phyloP scores from a whole-genome alignment of 1,140 invertebrate species.

The Campoletis sonorensis region DNA sequence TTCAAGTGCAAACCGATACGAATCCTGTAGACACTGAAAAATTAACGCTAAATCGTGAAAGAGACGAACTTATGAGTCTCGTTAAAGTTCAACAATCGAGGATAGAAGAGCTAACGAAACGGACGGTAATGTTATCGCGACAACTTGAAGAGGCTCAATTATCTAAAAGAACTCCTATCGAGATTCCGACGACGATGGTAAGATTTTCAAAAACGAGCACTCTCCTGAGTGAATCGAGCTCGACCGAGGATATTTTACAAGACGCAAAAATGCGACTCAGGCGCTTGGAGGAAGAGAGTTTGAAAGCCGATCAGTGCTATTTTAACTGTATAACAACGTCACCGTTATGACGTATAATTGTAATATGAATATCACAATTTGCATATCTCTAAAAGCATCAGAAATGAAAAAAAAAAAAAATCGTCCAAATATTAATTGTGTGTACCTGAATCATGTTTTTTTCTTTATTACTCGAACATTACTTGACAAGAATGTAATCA shows the following conservation, averaged over 20 bases:
- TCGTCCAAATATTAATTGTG: slow-evolving; percentile 12
- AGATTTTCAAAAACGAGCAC: slow-evolving; percentile 58
- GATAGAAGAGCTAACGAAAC: slow-evolving; percentile 70
- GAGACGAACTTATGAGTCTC: slow-evolving; percentile 65
- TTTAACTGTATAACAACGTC: slow-evolving; percentile 67
- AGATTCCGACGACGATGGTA: slow-evolving; percentile 53
- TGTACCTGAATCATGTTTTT: slow-evolving; percentile 15
- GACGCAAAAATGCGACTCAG: slow-evolving; percentile 72
- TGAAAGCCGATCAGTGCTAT: slow-evolving; percentile 71
- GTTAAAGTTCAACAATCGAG: slow-evolving; percentile 68
- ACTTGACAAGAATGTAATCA: slow-evolving; percentile 37
- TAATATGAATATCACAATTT: slow-evolving; percentile 20
- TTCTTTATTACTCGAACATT: neutral
- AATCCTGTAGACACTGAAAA: slow-evolving; percentile 47
- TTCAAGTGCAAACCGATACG: slow-evolving; percentile 69
- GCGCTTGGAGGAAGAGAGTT: slow-evolving; percentile 70
- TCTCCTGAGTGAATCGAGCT: slow-evolving; percentile 71
- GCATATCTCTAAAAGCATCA: neutral
- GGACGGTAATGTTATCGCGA: slow-evolving; percentile 63
- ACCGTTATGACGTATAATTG: slow-evolving; percentile 51
- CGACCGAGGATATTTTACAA: slow-evolving; percentile 73
- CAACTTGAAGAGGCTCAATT: slow-evolving; percentile 69
- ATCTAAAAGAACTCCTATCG: slow-evolving; percentile 41
- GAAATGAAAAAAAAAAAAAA: neutral
- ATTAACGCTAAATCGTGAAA: slow-evolving; percentile 62